Conservation (phyloP, 1,140 invertebrate species). For the Trachelipus rathkii region DNA sequence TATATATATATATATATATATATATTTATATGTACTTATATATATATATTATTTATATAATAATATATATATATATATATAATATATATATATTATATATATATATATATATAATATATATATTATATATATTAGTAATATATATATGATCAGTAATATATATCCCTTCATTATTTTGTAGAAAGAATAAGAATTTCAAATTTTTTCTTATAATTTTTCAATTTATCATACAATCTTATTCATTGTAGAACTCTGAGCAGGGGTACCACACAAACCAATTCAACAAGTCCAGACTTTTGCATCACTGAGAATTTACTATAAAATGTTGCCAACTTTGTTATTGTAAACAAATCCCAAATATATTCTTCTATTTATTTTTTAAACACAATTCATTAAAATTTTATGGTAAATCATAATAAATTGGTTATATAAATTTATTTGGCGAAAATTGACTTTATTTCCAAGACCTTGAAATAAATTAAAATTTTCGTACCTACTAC, state of each 20-base stretch:
- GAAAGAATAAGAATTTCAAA: neutral
- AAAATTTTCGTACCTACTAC: neutral
- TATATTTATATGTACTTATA: too few species aligned
- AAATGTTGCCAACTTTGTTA: neutral
- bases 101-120: too few species aligned
- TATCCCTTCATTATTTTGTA: neutral
- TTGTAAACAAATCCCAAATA: neutral
- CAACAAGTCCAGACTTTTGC: conserved; percentile 1
- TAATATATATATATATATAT: too few species aligned
- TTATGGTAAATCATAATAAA: neutral
- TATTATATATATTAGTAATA: conserved; percentile 8
- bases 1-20: too few species aligned
- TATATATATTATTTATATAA: too few species aligned
- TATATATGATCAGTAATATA: neutral
- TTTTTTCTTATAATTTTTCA: neutral
- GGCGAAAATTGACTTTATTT: neutral
- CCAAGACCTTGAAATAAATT: neutral
- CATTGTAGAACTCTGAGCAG: neutral
- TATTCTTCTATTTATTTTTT: neutral
- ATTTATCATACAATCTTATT: neutral
- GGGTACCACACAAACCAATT: neutral
- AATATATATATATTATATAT: too few species aligned
- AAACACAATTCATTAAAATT: neutral
- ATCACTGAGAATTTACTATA: conserved; percentile 11
- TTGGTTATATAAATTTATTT: neutral